A percentile compares a stretch with the other conserved stretches of the same genome.
Conservation (phyloP, 2,888 invertebrate species). For the Agonopterix arenella region DNA sequence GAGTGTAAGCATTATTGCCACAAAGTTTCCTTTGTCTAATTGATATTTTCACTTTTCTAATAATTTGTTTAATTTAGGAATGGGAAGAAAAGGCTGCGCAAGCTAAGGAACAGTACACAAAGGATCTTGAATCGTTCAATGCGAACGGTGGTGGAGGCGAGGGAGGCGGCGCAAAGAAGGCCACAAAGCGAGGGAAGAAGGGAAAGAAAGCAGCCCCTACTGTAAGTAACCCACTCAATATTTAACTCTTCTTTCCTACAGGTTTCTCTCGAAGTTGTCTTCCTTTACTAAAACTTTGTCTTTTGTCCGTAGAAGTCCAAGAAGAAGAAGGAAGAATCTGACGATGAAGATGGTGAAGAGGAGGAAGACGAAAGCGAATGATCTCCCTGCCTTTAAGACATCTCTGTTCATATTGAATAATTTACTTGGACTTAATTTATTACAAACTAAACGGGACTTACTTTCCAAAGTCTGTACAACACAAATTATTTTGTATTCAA, state of each 20-base stretch:
- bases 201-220: constrained; percentile 63
- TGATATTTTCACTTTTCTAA: constrained; percentile 1
- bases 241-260: too few species aligned
- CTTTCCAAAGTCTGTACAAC: constrained; percentile 67
- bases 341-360: constrained; percentile 79
- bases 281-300: background rate
- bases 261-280: background rate
- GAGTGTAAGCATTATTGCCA: constrained; percentile 75
- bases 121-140: constrained; percentile 93
- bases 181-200: constrained; percentile 77
- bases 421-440: constrained; percentile 77
- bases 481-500: background rate
- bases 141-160: constrained; percentile 83
- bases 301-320: constrained; percentile 50
- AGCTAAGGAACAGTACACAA: constrained; percentile 92
- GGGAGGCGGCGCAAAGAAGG: constrained; percentile 64
- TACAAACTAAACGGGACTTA: constrained; percentile 71
- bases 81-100: constrained; percentile 94
- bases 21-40: constrained; percentile 4
- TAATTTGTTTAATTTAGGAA: constrained; percentile 72
- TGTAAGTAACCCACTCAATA: constrained; percentile 35
- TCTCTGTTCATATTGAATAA: constrained; percentile 74
- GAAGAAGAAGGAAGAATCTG: constrained; percentile 80
- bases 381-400: constrained; percentile 62
- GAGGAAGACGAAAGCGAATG: constrained; percentile 82